phyloP scores from a whole-genome alignment of 2,113 vertebrate species.

The Apodemus sylvaticus region DNA sequence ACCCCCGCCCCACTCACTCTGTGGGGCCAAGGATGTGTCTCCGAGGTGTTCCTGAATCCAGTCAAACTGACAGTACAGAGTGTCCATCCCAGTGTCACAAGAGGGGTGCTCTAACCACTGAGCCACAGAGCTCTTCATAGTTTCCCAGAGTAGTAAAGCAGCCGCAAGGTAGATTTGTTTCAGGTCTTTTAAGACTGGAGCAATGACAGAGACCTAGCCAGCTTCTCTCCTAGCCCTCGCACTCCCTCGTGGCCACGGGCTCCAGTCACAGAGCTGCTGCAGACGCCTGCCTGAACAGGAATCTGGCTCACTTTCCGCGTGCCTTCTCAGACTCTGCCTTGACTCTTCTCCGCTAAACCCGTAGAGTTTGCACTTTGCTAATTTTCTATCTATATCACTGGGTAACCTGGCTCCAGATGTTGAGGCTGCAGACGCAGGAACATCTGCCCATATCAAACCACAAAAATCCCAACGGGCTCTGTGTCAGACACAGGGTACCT shows the following conservation, averaged over 20 bases:
- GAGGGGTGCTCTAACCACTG: not conserved
- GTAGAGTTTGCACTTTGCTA: conserved; percentile 53
- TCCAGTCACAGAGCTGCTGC: not conserved
- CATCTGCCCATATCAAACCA: not conserved
- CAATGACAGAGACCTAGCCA: not conserved
- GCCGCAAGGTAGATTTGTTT: not conserved
- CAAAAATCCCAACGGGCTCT: not conserved
- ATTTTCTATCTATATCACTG: not conserved
- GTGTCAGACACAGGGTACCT: not conserved
- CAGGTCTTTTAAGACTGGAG: not conserved
- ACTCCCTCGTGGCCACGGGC: not conserved
- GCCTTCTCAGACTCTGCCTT: conserved; percentile 21
- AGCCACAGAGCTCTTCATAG: not conserved
- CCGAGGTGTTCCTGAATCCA: not conserved
- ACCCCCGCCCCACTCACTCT: not conserved
- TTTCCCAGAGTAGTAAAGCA: not conserved
- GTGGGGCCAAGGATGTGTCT: not conserved
- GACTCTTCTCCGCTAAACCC: not conserved
- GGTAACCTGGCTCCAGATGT: conserved; percentile 26
- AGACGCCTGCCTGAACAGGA: not conserved
- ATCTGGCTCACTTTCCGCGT: not conserved
- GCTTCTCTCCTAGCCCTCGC: not conserved
- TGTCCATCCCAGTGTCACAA: not conserved
- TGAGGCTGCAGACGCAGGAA: not conserved
- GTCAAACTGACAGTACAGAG: not conserved